Conservation (phyloP, 2,888 invertebrate genomes). For the Hololepta plana region DNA sequence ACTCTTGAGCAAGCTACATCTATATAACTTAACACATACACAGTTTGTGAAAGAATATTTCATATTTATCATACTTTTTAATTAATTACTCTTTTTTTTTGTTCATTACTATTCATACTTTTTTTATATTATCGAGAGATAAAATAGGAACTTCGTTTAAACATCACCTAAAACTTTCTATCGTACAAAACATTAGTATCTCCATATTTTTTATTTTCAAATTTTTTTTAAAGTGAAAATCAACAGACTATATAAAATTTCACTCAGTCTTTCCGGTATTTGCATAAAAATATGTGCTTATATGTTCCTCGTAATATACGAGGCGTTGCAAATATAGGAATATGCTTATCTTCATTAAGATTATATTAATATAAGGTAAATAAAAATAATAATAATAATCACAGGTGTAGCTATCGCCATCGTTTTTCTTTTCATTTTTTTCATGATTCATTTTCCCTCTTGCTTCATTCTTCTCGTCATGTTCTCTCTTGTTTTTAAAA, state of each 20-base stretch:
- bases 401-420: constrained; percentile 33
- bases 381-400: constrained; percentile 30
- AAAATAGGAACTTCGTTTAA: constrained; percentile 32
- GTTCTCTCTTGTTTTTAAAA: constrained; percentile 20
- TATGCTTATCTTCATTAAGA: constrained; percentile 18
- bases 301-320: constrained; percentile 28
- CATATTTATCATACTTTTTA: too few species aligned
- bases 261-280: constrained; percentile 35
- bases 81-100: too few species aligned
- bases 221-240: constrained; percentile 25
- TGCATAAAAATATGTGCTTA: constrained; percentile 32
- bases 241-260: constrained; percentile 32
- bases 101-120: too few species aligned
- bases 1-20: constrained; percentile 31
- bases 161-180: constrained; percentile 32
- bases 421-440: constrained; percentile 11
- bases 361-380: constrained; percentile 19
- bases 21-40: constrained; percentile 27
- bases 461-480: constrained; percentile 15
- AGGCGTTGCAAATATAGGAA: constrained; percentile 26
- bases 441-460: neutral
- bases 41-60: constrained; percentile 26
- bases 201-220: constrained; percentile 20
- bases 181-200: constrained; percentile 29
- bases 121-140: too few species aligned